Evolutionary conservation across 2,888 invertebrate species (phyloP), one percentile per base, ranked within the genome.

Genomic region (Sminthurinus aureus): DNA sequence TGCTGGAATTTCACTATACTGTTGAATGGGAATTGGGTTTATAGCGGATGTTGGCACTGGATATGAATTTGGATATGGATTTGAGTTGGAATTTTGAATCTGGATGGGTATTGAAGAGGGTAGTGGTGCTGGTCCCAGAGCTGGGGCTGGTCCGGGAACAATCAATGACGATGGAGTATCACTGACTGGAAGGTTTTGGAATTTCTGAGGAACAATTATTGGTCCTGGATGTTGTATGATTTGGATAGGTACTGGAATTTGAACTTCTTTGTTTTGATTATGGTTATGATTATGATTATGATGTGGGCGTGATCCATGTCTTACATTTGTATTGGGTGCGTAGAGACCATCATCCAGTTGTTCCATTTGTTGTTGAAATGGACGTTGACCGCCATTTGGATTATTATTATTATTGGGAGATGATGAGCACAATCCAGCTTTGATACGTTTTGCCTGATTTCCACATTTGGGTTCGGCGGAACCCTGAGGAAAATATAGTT

Each of bases 391-490:
- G 38, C 6, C 6, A 38, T 38, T 38, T 38, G 38, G 38, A 38
- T 38, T 38, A 38, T 38, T 38, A n/a, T n/a, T n/a, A n/a, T n/a
- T n/a, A n/a, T 38, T 1, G 38, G 6, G 38, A 38, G 20, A 13
- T 76, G 76, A 11, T 22, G 79, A 18, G n/a, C 26, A 69, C 69
- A 69, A 13, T 69, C 22, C 15, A 18, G 51, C 79, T 50, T 18
- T 24, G 12, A 79, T n/a, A 0, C 11, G 38, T 67, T 69, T 1
- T 38, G 3, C 6, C 38, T 38, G 38, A 38, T 38, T 38, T 58
- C 58, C 58, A 38, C 79, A 79, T 69, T 69, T 26, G n/a, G 79
- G 79, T n/a, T 51, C 50, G 12, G 52, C 67, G 1, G n/a, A 38
- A 3, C 71, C 79, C 22, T 67, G 64, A 9, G n/a, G 26, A 50